Base-by-base conservation (phyloP, 2,797 vertebrate species). In the Rhodeus uyekii region DNA sequence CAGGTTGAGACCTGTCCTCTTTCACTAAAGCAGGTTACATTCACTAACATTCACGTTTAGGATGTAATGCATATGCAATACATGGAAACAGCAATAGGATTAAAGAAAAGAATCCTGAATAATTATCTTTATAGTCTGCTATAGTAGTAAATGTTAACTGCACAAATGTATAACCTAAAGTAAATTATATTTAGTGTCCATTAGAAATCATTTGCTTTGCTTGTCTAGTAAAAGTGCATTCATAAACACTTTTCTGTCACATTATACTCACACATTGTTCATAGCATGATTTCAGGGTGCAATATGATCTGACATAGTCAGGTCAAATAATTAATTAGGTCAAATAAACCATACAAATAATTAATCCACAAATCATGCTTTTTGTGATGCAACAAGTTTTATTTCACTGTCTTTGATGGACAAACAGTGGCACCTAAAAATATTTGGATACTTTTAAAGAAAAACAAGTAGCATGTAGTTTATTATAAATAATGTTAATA, bases 1-100 rank as follows among this genome's bases (percentile, higher is more conserved):
- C 50, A 14, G 36, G 76, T 38, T 73, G 27, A 24, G 63, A 84
- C 63, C 50, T 39, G 38, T 38, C 76, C 58, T 63, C 53, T 60
- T 60, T 24, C 19, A 60, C 32, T 55, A 13, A 38, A 67, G 32
- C n/a, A 27, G 32, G 68, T 36, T 24, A 14, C 27, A 8, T 29
- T 39, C 7, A 19, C 44, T 75, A 42, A 60, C 22, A 38, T 53
- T 74, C 14, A 75, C 60, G 13, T 58, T 39, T 42, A 42, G 24
- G 5, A 18, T 38, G 8, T 16, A 55, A 73, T 24, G 12, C 24
- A 8, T 34, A 9, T 74, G 8, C n/a, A 16, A 27, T 12, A 27
- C 34, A 38, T 5, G 6, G 36, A 39, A 12, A 22, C 5, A 38
- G 9, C 5, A 39, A 1, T 18, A 7, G 36, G 18, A 29, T 24